These are phyloP conservation scores for Xanthorhoe designata DNA, from an alignment of 2,888 invertebrate species.

Conservation along the genomic window DNA sequence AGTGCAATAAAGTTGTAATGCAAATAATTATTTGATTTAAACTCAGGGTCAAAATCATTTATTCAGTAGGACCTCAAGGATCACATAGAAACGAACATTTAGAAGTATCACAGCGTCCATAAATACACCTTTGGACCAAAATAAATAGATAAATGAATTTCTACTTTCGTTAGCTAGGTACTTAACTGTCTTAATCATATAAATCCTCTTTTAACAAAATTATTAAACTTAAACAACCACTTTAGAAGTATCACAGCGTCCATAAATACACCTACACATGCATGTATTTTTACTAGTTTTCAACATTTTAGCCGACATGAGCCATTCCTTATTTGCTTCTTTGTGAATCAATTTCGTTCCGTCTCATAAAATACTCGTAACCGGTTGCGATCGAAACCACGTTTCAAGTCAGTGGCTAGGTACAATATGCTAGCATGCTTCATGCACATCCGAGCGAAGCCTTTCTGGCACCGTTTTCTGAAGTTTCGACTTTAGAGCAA, in stretches of 20 bases:
- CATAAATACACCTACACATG: not conserved
- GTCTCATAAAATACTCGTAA: conserved; percentile 18
- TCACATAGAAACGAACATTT: no score
- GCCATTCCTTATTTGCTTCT: conserved; percentile 3
- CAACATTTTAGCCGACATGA: not conserved
- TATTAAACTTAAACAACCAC: no score
- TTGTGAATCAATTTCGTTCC: conserved; percentile 16
- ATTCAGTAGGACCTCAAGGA: no score
- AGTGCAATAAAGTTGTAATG: no score
- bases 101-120: no score
- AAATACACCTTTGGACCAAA: no score
- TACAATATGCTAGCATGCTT: conserved; percentile 12
- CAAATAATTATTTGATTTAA: no score
- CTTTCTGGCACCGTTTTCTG: conserved; percentile 4
- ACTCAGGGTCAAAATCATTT: no score
- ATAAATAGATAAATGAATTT: no score
- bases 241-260: not conserved
- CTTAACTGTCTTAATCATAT: no score
- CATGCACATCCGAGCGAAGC: conserved; percentile 8
- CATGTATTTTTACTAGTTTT: not conserved
- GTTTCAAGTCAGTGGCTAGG: not conserved
- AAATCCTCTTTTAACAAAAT: no score
- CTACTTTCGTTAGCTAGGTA: no score
- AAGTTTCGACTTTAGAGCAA: not conserved
- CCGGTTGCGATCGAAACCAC: conserved; percentile 10